These are phyloP conservation scores for Porites rus DNA, from an alignment of 92 coral and sea anemone genomes.

Conservation along the genomic window DNA sequence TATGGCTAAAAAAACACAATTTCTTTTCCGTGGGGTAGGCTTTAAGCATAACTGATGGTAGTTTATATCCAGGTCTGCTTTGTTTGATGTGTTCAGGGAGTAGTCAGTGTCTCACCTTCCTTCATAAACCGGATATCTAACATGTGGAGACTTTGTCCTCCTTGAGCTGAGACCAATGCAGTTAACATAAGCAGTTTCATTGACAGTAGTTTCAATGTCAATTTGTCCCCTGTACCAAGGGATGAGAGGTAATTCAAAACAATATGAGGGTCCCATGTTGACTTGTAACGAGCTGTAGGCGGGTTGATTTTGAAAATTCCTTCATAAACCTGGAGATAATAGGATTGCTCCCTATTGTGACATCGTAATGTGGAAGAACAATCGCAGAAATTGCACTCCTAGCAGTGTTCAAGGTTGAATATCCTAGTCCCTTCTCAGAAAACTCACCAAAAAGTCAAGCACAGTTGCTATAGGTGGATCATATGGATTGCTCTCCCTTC, in stretches of 20 bases:
- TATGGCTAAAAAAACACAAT: slow-evolving; percentile 46
- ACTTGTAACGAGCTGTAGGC: slow-evolving; percentile 51
- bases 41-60: slow-evolving; percentile 44
- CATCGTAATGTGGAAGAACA: slow-evolving; percentile 36
- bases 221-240: slow-evolving; percentile 7
- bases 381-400: slow-evolving; percentile 66
- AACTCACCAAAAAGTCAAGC: slow-evolving; percentile 47
- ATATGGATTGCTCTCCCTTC: slow-evolving; percentile 48
- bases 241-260: slow-evolving; percentile 53
- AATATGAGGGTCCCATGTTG: slow-evolving; percentile 61
- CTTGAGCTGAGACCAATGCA: slow-evolving; percentile 47
- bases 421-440: slow-evolving; percentile 44
- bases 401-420: slow-evolving; percentile 60
- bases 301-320: slow-evolving; percentile 58
- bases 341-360: slow-evolving; percentile 47
- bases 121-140: slow-evolving; percentile 60
- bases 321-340: slow-evolving; percentile 66
- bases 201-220: slow-evolving; percentile 24
- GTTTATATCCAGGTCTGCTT: slow-evolving; percentile 25
- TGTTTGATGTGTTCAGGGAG: slow-evolving; percentile 55
- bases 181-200: slow-evolving; percentile 36
- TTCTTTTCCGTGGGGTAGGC: slow-evolving; percentile 48
- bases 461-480: slow-evolving; percentile 47
- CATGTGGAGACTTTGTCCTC: slow-evolving; percentile 55
- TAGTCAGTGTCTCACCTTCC: slow-evolving; percentile 13